These are phyloP conservation scores for Mareca penelope DNA, from an alignment of 2,797 vertebrate genomes.

Conservation along the genomic window DNA sequence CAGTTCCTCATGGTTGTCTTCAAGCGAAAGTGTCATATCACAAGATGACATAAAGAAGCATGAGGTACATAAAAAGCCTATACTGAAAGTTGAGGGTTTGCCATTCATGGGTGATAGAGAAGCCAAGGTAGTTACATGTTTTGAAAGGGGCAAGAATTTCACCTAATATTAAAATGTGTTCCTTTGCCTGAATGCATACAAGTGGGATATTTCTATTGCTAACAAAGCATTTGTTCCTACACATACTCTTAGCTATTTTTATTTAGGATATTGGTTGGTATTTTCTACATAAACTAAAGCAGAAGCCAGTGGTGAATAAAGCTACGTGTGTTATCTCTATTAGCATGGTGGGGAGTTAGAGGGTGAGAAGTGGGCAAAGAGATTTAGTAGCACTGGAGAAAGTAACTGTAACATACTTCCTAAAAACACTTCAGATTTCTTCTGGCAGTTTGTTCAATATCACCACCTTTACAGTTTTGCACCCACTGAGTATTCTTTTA, in stretches of 20 bases:
- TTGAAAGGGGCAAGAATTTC: neutral
- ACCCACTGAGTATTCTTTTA: neutral
- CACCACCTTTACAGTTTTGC: neutral
- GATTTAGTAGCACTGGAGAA: neutral
- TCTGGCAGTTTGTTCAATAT: neutral
- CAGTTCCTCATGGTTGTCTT: neutral
- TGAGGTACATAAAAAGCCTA: constrained; percentile 8
- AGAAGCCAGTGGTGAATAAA: neutral
- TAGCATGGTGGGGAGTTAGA: neutral
- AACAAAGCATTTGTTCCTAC: neutral
- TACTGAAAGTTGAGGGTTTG: neutral
- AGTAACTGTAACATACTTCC: neutral
- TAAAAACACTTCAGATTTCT: neutral
- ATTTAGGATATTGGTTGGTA: neutral
- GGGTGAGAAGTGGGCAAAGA: neutral
- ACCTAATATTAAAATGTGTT: neutral
- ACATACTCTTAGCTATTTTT: neutral
- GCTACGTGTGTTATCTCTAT: neutral
- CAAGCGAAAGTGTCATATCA: neutral
- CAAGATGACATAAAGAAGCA: neutral
- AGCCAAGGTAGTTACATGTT: neutral
- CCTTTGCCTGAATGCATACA: neutral
- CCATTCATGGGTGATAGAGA: neutral
- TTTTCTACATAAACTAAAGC: neutral
- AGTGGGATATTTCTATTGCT: neutral